Evolutionary conservation across 2,797 vertebrate genomes (phyloP).

Genomic region (Hippoglossus hippoglossus): DNA sequence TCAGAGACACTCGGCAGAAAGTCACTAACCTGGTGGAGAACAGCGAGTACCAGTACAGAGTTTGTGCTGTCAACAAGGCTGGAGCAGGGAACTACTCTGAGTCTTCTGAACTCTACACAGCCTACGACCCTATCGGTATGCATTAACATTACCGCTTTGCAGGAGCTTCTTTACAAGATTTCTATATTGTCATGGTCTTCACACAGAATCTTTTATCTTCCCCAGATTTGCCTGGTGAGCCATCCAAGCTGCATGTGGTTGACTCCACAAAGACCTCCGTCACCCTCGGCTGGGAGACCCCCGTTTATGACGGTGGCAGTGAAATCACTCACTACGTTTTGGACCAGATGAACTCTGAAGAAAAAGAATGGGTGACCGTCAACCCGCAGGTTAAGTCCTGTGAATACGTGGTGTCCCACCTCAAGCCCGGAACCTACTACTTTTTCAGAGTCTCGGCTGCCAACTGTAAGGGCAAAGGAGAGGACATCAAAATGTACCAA

Average conservation of each 20-base stretch:
- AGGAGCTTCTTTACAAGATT: background rate
- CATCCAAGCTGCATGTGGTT: constrained; percentile 92
- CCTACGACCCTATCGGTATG: constrained; percentile 94
- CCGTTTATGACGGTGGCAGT: constrained; percentile 96
- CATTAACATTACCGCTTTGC: background rate
- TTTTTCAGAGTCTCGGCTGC: constrained; percentile 94
- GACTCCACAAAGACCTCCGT: constrained; percentile 98
- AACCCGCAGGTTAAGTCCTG: constrained; percentile 94
- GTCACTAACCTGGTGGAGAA: constrained; percentile 91
- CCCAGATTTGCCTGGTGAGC: constrained; percentile 94
- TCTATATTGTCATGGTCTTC: background rate
- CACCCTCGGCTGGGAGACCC: constrained; percentile 95
- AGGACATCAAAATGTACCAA: constrained; percentile 93
- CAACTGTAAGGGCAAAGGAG: constrained; percentile 93
- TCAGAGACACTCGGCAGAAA: constrained; percentile 97
- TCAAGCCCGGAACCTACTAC: constrained; percentile 93
- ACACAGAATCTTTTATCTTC: constrained; percentile 39
- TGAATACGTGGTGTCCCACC: constrained; percentile 94
- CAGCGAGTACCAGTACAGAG: constrained; percentile 94
- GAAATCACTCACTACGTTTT: constrained; percentile 90
- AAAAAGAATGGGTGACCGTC: constrained; percentile 91
- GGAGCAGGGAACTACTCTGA: constrained; percentile 94
- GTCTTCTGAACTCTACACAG: constrained; percentile 92
- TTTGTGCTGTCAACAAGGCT: constrained; percentile 96
- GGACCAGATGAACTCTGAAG: constrained; percentile 90